A percentile compares a stretch with the other conserved stretches of the same genome.
Conservation (phyloP, 2,113 vertebrate genomes). For the Scomber scombrus region DNA sequence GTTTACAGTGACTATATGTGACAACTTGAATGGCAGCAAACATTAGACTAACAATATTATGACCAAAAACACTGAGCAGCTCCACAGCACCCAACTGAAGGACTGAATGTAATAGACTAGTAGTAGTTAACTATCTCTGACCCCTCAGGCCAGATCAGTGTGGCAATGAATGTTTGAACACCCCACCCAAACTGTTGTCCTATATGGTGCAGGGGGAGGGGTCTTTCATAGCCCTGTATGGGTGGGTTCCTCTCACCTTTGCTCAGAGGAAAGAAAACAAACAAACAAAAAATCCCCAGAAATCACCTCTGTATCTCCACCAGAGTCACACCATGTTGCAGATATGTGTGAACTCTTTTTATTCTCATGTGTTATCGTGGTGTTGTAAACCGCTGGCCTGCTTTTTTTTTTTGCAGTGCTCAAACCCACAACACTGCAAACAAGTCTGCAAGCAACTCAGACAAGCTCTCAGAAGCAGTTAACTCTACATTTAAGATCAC, state of each 20-base stretch:
- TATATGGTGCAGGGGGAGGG: slow-evolving; percentile 17
- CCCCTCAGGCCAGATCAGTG: slow-evolving; percentile 26
- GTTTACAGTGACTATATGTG: background rate
- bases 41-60: slow-evolving; percentile 39
- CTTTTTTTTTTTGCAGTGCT: slow-evolving; percentile 16
- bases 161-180: slow-evolving; percentile 26
- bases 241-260: background rate
- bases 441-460: background rate
- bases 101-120: background rate
- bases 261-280: background rate
- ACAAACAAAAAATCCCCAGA: slow-evolving; percentile 10
- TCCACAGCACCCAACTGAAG: background rate
- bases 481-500: background rate
- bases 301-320: background rate
- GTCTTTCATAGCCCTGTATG: background rate
- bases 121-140: slow-evolving; percentile 5
- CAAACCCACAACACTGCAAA: slow-evolving; percentile 12
- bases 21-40: background rate
- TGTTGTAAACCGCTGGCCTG: background rate
- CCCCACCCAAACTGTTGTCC: slow-evolving; percentile 55
- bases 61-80: slow-evolving; percentile 37
- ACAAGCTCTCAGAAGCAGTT: slow-evolving; percentile 5
- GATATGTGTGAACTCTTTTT: background rate
- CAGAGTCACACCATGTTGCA: slow-evolving; percentile 12
- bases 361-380: background rate